Percentiles rank a stretch among this genome's conserved stretches.
Conservation (phyloP, 2,888 invertebrate species). For the Caenorhabditis sinica region DNA sequence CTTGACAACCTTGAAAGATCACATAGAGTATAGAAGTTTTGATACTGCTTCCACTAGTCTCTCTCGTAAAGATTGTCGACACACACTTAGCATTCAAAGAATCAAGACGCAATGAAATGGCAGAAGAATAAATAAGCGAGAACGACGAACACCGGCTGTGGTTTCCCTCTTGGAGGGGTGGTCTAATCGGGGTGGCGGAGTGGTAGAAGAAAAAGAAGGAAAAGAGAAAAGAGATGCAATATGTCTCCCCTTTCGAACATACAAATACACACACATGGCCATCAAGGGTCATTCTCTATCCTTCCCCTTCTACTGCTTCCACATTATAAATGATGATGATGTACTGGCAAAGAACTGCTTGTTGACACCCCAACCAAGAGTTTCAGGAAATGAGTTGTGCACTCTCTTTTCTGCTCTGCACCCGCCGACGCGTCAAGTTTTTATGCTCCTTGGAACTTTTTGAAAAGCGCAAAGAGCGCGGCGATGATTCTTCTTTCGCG, state of each 20-base stretch:
- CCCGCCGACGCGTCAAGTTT: slow-evolving; percentile 4
- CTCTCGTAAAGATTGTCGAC: slow-evolving; percentile 41
- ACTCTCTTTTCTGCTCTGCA: slow-evolving; percentile 1
- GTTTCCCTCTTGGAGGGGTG: slow-evolving; percentile 32
- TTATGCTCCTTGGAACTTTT: slow-evolving; percentile 34
- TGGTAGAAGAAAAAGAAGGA: not conserved
- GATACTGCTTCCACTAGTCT: not conserved
- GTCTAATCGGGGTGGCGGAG: slow-evolving; percentile 45
- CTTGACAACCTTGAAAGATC: slow-evolving; percentile 4
- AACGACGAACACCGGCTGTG: slow-evolving; percentile 49
- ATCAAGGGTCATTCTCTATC: slow-evolving; percentile 48
- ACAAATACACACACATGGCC: slow-evolving; percentile 42
- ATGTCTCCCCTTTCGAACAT: slow-evolving; percentile 38
- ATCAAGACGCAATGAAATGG: slow-evolving; percentile 52
- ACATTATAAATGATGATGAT: slow-evolving; percentile 42
- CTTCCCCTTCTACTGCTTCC: slow-evolving; percentile 19
- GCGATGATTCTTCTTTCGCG: slow-evolving; percentile 5
- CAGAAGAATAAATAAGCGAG: slow-evolving; percentile 58
- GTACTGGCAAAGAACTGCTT: slow-evolving; percentile 29
- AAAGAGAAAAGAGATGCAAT: slow-evolving; percentile 48
- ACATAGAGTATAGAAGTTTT: not conserved
- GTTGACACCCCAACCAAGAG: slow-evolving; percentile 34
- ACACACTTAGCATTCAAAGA: slow-evolving; percentile 52
- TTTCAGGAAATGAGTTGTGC: slow-evolving; percentile 34
- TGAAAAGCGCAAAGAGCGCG: slow-evolving; percentile 9